Percentiles rank a stretch among this genome's conserved stretches.
Conservation (phyloP, 2,113 vertebrate species). For the Scomber japonicus region DNA sequence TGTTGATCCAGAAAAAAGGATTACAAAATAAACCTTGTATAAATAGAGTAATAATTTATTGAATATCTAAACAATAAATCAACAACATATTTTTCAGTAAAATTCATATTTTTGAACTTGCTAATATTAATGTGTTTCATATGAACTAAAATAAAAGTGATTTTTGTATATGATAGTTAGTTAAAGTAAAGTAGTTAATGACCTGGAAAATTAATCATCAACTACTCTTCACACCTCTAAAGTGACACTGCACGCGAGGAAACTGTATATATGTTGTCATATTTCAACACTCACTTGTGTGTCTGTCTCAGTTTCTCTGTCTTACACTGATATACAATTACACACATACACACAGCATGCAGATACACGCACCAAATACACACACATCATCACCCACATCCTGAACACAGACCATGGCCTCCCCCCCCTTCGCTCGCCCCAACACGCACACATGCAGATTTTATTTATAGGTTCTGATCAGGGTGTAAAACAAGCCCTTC, state of each 20-base stretch:
- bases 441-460: conserved; percentile 48
- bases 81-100: background rate
- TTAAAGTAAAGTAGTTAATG: conserved; percentile 44
- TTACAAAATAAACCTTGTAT: no score
- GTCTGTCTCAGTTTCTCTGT: conserved; percentile 59
- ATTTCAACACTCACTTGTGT: conserved; percentile 77
- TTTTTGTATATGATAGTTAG: background rate
- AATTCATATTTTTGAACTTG: background rate
- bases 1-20: background rate
- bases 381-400: conserved; percentile 61
- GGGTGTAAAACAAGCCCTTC: conserved; percentile 77
- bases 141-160: background rate
- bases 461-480: conserved; percentile 88
- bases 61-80: no score
- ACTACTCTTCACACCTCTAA: conserved; percentile 32
- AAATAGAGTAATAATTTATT: no score
- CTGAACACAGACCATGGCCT: background rate
- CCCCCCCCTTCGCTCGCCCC: background rate
- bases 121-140: background rate
- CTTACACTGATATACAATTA: conserved; percentile 53
- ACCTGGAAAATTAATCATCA: conserved; percentile 58
- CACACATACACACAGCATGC: conserved; percentile 47
- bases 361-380: conserved; percentile 34
- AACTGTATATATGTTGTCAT: conserved; percentile 61
- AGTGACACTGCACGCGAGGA: conserved; percentile 51